Percentiles rank a stretch among this genome's conserved stretches.
These are phyloP conservation scores for Sebastolobus altivelis DNA, from an alignment of 2,797 vertebrate species.

Conservation along the genomic window DNA sequence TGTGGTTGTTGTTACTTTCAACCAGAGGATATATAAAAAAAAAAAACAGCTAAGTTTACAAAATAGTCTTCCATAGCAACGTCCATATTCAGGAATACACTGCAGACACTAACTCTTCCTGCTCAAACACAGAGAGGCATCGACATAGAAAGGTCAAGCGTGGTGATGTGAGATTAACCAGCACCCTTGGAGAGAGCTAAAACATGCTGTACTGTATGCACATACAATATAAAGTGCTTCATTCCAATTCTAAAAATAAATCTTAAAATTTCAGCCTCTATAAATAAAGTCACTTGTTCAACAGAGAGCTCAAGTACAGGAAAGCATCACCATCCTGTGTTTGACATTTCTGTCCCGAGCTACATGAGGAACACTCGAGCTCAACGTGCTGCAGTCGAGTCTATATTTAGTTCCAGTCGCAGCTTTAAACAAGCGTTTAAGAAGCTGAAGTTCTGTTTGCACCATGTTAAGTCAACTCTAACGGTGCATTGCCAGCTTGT, in stretches of 20 bases:
- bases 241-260: not conserved
- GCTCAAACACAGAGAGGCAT: constrained; percentile 10
- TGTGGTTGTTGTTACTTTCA: constrained; percentile 65
- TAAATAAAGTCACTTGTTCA: constrained; percentile 3
- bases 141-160: not conserved
- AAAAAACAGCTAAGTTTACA: constrained; percentile 53
- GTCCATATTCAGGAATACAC: constrained; percentile 26
- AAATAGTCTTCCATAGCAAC: constrained; percentile 67
- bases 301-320: not conserved
- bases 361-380: constrained; percentile 18
- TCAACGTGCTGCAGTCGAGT: constrained; percentile 9
- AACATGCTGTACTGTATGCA: not conserved
- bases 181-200: not conserved
- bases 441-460: constrained; percentile 9
- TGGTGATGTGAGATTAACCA: constrained; percentile 18
- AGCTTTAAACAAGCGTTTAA: constrained; percentile 13
- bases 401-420: constrained; percentile 45
- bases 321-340: constrained; percentile 51
- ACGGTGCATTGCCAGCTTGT: not conserved
- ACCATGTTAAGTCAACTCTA: not conserved
- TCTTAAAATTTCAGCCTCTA: not conserved
- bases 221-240: not conserved
- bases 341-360: constrained; percentile 56
- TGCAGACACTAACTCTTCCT: not conserved
- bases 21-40: constrained; percentile 39